phyloP scores from a whole-genome alignment of 2,797 vertebrate genomes.

The Cyclopterus lumpus region DNA sequence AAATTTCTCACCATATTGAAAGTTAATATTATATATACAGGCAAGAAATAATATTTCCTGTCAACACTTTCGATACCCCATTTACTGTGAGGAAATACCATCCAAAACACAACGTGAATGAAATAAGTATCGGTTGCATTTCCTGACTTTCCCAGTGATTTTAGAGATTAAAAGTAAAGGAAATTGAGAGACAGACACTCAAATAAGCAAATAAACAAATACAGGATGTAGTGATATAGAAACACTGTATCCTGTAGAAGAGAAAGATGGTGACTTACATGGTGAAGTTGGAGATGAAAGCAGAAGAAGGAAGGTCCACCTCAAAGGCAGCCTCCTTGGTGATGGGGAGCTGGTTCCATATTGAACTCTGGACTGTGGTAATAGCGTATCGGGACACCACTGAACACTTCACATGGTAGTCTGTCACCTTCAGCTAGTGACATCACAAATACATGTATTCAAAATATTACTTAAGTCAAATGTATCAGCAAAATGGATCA shows the following conservation, averaged over 20 bases:
- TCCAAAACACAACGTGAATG: background rate
- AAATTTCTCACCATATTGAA: background rate
- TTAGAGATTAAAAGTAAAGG: background rate
- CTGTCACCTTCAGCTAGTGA: conserved; percentile 84
- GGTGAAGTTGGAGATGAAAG: conserved; percentile 92
- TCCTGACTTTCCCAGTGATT: background rate
- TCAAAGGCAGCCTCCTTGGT: conserved; percentile 89
- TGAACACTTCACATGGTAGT: conserved; percentile 84
- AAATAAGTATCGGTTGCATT: background rate
- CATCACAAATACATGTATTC: conserved; percentile 31
- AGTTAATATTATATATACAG: conserved; percentile 2
- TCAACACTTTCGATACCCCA: background rate
- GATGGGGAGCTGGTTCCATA: conserved; percentile 85
- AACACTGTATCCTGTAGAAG: background rate
- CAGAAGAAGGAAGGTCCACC: conserved; percentile 86
- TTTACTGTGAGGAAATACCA: background rate
- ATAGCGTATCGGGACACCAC: conserved; percentile 87
- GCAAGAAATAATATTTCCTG: background rate
- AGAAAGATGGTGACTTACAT: conserved; percentile 79
- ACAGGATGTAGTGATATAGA: background rate
- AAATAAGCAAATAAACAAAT: background rate
- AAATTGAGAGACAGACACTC: background rate
- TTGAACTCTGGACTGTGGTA: conserved; percentile 84
- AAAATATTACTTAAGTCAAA: background rate
- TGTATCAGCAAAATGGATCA: no score